These are phyloP conservation scores for Sipha maydis DNA, from an alignment of 2,888 invertebrate genomes.

Conservation along the genomic window DNA sequence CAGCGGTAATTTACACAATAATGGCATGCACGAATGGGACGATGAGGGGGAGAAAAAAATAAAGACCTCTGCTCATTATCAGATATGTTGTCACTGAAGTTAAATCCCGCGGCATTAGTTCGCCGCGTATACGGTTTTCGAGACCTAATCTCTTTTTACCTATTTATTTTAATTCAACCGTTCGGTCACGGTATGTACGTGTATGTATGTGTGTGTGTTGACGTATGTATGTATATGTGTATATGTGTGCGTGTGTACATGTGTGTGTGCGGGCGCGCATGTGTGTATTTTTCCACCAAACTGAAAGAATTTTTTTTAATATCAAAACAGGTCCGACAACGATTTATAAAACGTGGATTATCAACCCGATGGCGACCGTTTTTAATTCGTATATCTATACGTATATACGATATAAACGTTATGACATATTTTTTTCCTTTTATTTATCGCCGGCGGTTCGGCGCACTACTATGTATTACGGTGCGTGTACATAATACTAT, in stretches of 20 bases:
- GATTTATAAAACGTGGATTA: constrained; percentile 53
- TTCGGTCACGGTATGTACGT: constrained; percentile 19
- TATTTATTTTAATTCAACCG: constrained; percentile 50
- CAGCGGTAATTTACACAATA: constrained; percentile 50
- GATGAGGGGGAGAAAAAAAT: neutral
- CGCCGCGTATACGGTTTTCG: constrained; percentile 2
- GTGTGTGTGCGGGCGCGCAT: too few species aligned
- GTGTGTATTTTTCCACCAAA: neutral
- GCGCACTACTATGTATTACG: neutral
- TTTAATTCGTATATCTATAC: constrained; percentile 11
- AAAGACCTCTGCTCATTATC: constrained; percentile 44
- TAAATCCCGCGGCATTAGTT: constrained; percentile 21
- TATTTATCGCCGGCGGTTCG: constrained; percentile 24
- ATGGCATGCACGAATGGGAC: neutral
- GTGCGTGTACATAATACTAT: neutral
- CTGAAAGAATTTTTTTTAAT: constrained; percentile 37
- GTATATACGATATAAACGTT: constrained; percentile 46
- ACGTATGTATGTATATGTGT: too few species aligned
- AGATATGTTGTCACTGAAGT: constrained; percentile 28
- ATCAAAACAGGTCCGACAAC: constrained; percentile 56
- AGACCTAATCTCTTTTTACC: constrained; percentile 53
- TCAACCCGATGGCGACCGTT: constrained; percentile 10
- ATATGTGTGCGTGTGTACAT: too few species aligned
- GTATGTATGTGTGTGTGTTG: neutral
- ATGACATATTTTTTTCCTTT: constrained; percentile 37